Percentiles rank a stretch among this genome's conserved stretches.
Conservation (phyloP, 2,113 vertebrate species). For the Elaphurus davidianus region DNA sequence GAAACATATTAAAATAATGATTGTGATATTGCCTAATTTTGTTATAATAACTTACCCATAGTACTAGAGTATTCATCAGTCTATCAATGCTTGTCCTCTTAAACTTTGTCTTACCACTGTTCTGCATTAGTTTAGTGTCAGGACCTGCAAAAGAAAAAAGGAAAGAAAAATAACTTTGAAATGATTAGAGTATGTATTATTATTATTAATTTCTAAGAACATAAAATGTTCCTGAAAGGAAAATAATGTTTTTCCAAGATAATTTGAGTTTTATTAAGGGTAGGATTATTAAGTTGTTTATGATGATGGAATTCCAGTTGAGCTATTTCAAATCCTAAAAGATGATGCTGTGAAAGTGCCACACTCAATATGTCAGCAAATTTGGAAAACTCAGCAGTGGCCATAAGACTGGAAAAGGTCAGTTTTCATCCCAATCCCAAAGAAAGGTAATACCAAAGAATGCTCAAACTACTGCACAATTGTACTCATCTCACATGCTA, state of each 20-base stretch:
- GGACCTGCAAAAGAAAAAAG: slow-evolving; percentile 75
- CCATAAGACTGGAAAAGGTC: not conserved
- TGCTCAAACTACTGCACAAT: not conserved
- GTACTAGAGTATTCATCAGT: slow-evolving; percentile 86
- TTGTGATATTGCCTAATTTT: not conserved
- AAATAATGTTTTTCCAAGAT: not conserved
- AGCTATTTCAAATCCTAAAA: not conserved
- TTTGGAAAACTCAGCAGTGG: not conserved
- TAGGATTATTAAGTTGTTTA: not conserved
- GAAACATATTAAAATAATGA: not conserved
- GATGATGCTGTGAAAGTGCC: not conserved
- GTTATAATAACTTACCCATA: slow-evolving; percentile 82
- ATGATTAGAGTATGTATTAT: not conserved
- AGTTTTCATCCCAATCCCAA: not conserved
- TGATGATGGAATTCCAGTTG: not conserved
- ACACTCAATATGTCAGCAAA: not conserved
- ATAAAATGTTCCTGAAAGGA: not conserved
- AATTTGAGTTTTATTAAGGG: slow-evolving; percentile 30
- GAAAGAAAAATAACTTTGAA: slow-evolving; percentile 7
- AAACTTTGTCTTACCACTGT: slow-evolving; percentile 85
- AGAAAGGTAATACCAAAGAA: not conserved
- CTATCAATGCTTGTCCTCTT: slow-evolving; percentile 88
- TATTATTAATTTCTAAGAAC: not conserved
- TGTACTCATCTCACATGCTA: not conserved
- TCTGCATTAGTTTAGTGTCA: slow-evolving; percentile 89